A percentile compares a stretch with the other conserved stretches of the same genome.
These are phyloP conservation scores for silkworm (Bombyx mori) DNA, from an alignment of 1,140 invertebrate species.

Conservation along the genomic window DNA sequence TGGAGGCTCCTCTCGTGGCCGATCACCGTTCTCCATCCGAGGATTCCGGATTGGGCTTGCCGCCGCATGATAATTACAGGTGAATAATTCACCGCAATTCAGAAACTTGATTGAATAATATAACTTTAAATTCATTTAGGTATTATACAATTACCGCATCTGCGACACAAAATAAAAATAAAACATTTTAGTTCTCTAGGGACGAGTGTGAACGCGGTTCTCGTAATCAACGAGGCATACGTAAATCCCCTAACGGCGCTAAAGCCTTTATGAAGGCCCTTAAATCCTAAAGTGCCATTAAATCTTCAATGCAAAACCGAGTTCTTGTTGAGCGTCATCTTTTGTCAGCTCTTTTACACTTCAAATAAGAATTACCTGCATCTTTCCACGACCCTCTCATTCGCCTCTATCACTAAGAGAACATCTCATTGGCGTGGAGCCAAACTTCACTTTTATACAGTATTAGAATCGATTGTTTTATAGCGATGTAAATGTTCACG, in stretches of 20 bases:
- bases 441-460: conserved; percentile 49
- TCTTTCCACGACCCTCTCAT: conserved; percentile 32
- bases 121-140: too few species aligned
- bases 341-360: conserved; percentile 43
- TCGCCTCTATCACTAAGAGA: conserved; percentile 20
- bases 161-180: too few species aligned
- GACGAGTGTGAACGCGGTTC: background rate
- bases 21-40: conserved; percentile 84
- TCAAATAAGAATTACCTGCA: conserved; percentile 35
- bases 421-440: conserved; percentile 47
- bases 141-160: too few species aligned
- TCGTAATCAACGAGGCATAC: conserved; percentile 29
- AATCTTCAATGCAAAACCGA: conserved; percentile 28
- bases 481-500: conserved; percentile 43
- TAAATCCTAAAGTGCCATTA: conserved; percentile 34
- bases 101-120: background rate
- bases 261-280: conserved; percentile 25
- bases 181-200: too few species aligned
- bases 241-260: conserved; percentile 26
- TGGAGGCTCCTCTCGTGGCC: conserved; percentile 68
- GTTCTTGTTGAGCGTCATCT: conserved; percentile 37
- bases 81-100: conserved; percentile 24
- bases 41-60: conserved; percentile 86
- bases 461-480: conserved; percentile 56
- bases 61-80: conserved; percentile 77